Evolutionary conservation across 2,797 vertebrate genomes (phyloP), one percentile per base, ranked within the genome.

Genomic region (Eulemur mongoz): DNA sequence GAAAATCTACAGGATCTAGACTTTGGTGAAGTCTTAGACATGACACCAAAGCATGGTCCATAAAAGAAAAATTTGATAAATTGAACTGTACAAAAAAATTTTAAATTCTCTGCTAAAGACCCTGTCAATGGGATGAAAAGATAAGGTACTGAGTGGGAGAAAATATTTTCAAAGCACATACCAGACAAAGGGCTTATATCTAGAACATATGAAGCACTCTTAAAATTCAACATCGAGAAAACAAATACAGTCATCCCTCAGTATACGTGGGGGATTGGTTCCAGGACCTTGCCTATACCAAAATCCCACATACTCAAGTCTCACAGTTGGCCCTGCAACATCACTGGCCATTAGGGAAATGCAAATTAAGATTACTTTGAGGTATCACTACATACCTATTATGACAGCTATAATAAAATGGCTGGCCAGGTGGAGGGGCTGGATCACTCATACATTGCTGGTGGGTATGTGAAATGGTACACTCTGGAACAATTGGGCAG

Each of bases 311-410:
- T 35, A 78, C 12, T 54, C 48, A 78, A 35, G 43, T 73, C 25
- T 73, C 14, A 45, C 27, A 25, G 32, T 54, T 50, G 50, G 50
- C 12, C 48, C n/a, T 78, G n/a, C 35, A 67, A 85, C 59, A 67
- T 67, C 48, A 84, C 7, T 84, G 50, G 27, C 22, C 14, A 73
- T 52, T 73, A 73, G 22, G 63, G 27, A 73, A 89, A 81, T 63
- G 35, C 18, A 89, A 89, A 89, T 85, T 79, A 72, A 91, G n/a
- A 72, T 94, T 43, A 63, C 18, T 85, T 79, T 85, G 87, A 61
- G 35, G n/a, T 61, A 61, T 78, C 15, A 72, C n/a, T 82, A 43
- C 13, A 30, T 65, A 54, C 4, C 1, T 73, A 20, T 63, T 80
- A 57, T 54, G 70, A 91, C 25, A 73, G 13, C 27, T 73, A 27